These are phyloP conservation scores for Loxodonta africana DNA, from an alignment of 2,113 vertebrate genomes.

Conservation along the genomic window DNA sequence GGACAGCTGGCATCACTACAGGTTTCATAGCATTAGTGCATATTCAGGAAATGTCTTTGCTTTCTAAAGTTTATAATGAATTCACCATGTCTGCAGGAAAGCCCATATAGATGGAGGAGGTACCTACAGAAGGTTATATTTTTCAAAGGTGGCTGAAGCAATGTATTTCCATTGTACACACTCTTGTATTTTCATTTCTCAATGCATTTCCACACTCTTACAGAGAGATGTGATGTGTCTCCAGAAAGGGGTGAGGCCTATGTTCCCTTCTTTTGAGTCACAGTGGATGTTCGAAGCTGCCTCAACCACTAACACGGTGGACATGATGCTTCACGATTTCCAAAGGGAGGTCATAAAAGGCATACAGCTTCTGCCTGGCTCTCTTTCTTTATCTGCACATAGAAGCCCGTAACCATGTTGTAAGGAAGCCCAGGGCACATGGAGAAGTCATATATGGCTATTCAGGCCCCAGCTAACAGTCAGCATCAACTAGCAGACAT, in stretches of 20 bases:
- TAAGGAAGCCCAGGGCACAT: background rate
- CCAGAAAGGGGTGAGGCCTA: background rate
- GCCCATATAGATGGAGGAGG: too few species aligned
- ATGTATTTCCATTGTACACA: rapidly evolving
- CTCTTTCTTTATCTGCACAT: too few species aligned
- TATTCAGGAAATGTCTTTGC: background rate
- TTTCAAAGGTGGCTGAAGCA: background rate
- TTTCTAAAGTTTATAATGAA: background rate
- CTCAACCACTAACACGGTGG: background rate
- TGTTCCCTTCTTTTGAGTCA: background rate
- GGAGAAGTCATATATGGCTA: background rate
- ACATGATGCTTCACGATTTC: background rate
- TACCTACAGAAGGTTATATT: background rate
- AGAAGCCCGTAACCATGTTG: background rate
- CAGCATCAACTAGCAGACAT: background rate
- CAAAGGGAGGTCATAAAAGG: background rate
- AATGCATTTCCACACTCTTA: background rate
- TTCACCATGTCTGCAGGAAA: background rate
- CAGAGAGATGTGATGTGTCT: background rate
- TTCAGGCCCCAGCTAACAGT: background rate
- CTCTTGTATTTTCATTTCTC: background rate
- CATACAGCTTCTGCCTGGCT: too few species aligned
- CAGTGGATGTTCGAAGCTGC: background rate
- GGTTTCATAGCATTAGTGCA: background rate
- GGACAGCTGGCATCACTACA: background rate